Percentiles rank a stretch among this genome's conserved stretches.
phyloP scores from a whole-genome alignment of 2,888 invertebrate species.

The Ichneumoninae sp. region DNA sequence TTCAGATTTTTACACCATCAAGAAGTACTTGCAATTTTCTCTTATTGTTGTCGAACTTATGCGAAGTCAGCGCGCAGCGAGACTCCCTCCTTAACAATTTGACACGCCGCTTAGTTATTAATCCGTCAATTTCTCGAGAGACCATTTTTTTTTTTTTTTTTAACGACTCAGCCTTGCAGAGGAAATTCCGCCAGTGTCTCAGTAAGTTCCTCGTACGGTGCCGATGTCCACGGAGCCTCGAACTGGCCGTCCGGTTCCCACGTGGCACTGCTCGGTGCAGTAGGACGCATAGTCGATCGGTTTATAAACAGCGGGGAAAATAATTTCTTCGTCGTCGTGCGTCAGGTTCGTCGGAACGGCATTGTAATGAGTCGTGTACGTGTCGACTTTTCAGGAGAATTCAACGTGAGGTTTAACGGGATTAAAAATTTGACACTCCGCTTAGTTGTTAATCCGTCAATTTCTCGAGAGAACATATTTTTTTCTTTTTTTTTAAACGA shows the following conservation, averaged over 20 bases:
- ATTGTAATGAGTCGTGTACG: conserved; percentile 60
- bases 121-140: background rate
- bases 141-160: background rate
- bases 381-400: conserved; percentile 67
- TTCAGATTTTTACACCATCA: too few species aligned
- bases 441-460: background rate
- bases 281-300: conserved; percentile 73
- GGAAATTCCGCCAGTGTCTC: background rate
- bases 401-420: too few species aligned
- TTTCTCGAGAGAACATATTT: too few species aligned
- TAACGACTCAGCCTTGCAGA: background rate
- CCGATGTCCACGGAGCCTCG: conserved; percentile 75
- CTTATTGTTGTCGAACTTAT: too few species aligned
- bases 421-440: too few species aligned
- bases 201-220: conserved; percentile 49
- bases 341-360: conserved; percentile 48
- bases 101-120: background rate
- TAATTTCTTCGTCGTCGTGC: conserved; percentile 21
- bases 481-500: conserved; percentile 3
- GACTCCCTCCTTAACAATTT: too few species aligned
- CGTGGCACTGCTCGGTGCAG: conserved; percentile 83
- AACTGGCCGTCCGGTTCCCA: conserved; percentile 83
- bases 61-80: too few species aligned
- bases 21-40: too few species aligned
- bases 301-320: conserved; percentile 64